A percentile compares a stretch with the other conserved stretches of the same genome.
Evolutionary conservation across 2,888 invertebrate species (phyloP).

Genomic region (Selenia dentaria): DNA sequence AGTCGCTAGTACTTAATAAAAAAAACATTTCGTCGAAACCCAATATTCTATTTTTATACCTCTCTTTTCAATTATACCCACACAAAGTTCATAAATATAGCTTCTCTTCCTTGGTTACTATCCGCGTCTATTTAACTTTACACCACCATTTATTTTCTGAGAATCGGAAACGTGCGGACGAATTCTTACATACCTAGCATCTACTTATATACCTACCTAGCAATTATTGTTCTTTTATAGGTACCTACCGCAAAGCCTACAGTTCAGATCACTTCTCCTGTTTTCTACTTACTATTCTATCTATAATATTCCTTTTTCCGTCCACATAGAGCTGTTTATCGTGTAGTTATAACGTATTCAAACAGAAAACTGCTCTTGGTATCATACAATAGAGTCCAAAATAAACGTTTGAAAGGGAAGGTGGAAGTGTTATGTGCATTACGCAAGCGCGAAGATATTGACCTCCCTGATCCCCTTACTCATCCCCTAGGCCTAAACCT

Average conservation of each 20-base stretch:
- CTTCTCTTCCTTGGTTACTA: too few relatives aligned
- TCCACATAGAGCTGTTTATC: background rate
- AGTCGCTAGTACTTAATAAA: too few relatives aligned
- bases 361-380: slow-evolving; percentile 4
- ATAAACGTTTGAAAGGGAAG: slow-evolving; percentile 1
- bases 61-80: too few relatives aligned
- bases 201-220: too few relatives aligned
- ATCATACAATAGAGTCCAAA: slow-evolving; percentile 25
- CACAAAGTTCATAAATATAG: too few relatives aligned
- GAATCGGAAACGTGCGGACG: too few relatives aligned
- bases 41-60: too few relatives aligned
- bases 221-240: too few relatives aligned
- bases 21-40: too few relatives aligned
- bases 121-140: too few relatives aligned
- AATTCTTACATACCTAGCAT: too few relatives aligned
- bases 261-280: slow-evolving; percentile 8
- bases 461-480: slow-evolving; percentile 48
- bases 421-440: slow-evolving; percentile 32
- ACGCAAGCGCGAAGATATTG: slow-evolving; percentile 72
- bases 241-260: slow-evolving; percentile 6
- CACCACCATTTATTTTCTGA: too few relatives aligned
- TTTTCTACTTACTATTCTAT: background rate
- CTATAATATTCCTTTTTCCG: slow-evolving; percentile 1
- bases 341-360: background rate
- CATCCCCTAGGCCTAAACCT: slow-evolving; percentile 6